Evolutionary conservation across 1,140 invertebrate species (phyloP).

Genomic region (Drosophila serrata): DNA sequence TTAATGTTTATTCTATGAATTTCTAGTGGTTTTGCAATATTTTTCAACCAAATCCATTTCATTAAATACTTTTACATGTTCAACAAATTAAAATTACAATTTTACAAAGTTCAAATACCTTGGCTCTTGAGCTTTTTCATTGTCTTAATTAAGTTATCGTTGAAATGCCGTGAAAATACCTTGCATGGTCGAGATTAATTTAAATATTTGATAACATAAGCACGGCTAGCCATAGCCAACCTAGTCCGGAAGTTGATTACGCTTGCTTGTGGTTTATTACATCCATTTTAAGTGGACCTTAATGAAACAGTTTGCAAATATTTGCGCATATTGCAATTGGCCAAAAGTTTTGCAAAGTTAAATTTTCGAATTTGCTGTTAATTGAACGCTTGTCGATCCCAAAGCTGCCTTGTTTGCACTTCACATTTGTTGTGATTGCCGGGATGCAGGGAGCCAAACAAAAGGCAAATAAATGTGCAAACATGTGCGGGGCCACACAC

Average conservation of each 20-base stretch:
- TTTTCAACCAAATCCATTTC: background rate
- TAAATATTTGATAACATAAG: slow-evolving; percentile 7
- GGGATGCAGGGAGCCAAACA: slow-evolving; percentile 10
- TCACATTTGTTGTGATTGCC: slow-evolving; percentile 25
- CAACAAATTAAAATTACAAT: background rate
- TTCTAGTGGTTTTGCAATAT: background rate
- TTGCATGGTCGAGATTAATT: slow-evolving; percentile 7
- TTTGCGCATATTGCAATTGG: slow-evolving; percentile 44
- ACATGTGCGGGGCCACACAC: slow-evolving; percentile 27
- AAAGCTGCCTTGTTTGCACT: slow-evolving; percentile 36
- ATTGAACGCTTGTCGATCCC: slow-evolving; percentile 24
- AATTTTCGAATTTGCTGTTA: slow-evolving; percentile 52
- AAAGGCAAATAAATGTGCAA: slow-evolving; percentile 49
- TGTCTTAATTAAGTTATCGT: slow-evolving; percentile 14
- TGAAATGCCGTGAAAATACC: background rate
- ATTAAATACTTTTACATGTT: background rate
- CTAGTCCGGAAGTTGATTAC: slow-evolving; percentile 10
- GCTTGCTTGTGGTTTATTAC: slow-evolving; percentile 35
- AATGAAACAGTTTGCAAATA: slow-evolving; percentile 49
- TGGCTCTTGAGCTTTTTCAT: background rate
- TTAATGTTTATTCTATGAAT: background rate
- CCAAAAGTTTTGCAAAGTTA: slow-evolving; percentile 34
- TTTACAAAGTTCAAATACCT: background rate
- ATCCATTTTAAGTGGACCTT: slow-evolving; percentile 46
- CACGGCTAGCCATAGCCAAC: background rate